phyloP scores from a whole-genome alignment of 2,888 invertebrate species.

The Anagyrus pseudococci region DNA sequence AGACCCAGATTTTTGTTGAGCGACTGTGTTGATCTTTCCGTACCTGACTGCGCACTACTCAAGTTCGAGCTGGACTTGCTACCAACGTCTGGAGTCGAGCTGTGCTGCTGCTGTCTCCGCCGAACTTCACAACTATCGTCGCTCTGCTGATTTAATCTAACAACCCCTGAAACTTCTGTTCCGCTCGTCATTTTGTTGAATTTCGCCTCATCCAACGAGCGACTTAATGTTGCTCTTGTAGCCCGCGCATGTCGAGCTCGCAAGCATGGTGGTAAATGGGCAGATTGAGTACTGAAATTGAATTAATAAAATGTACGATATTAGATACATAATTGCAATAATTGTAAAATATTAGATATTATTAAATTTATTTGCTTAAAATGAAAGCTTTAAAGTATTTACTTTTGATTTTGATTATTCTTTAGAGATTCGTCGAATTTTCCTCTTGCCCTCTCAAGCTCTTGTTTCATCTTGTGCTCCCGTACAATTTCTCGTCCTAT shows the following conservation, averaged over 20 bases:
- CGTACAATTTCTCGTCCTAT: conserved; percentile 63
- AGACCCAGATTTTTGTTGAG: conserved; percentile 53
- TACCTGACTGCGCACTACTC: neutral
- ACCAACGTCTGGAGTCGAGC: conserved; percentile 58
- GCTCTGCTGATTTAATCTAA: conserved; percentile 31
- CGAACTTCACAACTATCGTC: conserved; percentile 9
- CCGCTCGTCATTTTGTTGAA: conserved; percentile 55
- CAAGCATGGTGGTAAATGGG: conserved; percentile 69
- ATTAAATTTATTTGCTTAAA: neutral
- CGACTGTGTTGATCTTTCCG: conserved; percentile 46
- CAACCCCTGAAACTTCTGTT: neutral
- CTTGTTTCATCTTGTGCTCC: conserved; percentile 62
- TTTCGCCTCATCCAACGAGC: conserved; percentile 58
- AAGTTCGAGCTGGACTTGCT: conserved; percentile 40
- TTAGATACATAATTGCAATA: too few relatives aligned
- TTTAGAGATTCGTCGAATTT: conserved; percentile 52
- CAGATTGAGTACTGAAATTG: too few relatives aligned
- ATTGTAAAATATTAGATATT: neutral
- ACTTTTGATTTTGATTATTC: conserved; percentile 37
- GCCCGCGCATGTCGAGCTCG: conserved; percentile 64
- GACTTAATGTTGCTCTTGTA: conserved; percentile 54
- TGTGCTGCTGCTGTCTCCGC: conserved; percentile 46
- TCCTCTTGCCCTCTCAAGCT: conserved; percentile 54
- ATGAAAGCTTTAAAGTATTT: too few relatives aligned
- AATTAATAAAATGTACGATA: too few relatives aligned